Percentiles rank a stretch among this genome's conserved stretches.
phyloP scores from a whole-genome alignment of 2,113 vertebrate species.

The Tyto alba region DNA sequence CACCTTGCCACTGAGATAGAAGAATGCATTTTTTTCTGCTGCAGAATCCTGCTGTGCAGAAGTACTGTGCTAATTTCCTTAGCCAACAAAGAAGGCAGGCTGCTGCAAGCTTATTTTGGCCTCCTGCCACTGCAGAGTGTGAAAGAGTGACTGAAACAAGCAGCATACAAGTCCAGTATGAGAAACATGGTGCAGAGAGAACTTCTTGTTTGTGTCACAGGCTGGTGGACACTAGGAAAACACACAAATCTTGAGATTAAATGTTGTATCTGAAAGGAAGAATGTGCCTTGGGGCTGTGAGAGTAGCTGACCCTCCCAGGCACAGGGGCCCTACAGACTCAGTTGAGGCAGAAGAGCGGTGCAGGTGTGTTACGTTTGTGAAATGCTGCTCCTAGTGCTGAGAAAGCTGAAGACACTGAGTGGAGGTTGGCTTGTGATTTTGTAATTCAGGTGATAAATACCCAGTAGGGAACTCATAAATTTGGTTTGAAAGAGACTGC shows the following conservation, averaged over 20 bases:
- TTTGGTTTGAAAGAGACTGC: not conserved
- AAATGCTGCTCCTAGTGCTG: not conserved
- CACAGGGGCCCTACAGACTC: not conserved
- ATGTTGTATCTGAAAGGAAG: not conserved
- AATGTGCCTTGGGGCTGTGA: not conserved
- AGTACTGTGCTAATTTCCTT: not conserved
- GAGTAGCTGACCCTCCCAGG: not conserved
- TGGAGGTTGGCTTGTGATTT: not conserved
- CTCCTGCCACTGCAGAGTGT: not conserved
- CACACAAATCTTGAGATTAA: not conserved
- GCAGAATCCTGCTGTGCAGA: not conserved
- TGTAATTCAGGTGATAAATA: not conserved
- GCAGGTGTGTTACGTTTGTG: not conserved
- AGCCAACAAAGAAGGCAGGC: not conserved
- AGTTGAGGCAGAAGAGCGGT: rapidly evolving
- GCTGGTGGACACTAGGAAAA: not conserved
- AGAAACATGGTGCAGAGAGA: not conserved
- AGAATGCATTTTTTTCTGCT: not conserved
- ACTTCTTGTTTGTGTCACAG: not conserved
- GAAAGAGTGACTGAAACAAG: not conserved
- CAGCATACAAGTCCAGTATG: not conserved
- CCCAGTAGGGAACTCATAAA: not conserved
- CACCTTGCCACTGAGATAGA: not conserved
- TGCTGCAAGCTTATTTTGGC: not conserved
- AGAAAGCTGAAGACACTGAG: rapidly evolving